A percentile compares a stretch with the other conserved stretches of the same genome.
Conservation (phyloP, 2,888 invertebrate genomes). For the Ochropacha duplaris region DNA sequence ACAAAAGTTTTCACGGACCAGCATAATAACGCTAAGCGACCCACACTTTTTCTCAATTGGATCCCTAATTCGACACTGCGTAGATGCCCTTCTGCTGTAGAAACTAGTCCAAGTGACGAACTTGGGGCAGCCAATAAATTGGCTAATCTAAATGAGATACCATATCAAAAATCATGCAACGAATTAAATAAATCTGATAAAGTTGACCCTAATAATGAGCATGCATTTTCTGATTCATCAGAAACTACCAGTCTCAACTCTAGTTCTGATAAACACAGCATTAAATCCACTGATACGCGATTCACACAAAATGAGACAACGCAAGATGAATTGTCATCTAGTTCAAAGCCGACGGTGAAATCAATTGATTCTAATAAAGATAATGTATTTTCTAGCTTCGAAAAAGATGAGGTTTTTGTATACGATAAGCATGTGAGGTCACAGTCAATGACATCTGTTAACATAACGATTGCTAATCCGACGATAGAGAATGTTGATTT, state of each 20-base stretch:
- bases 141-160: slow-evolving; percentile 50
- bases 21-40: slow-evolving; percentile 88
- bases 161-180: slow-evolving; percentile 34
- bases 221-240: slow-evolving; percentile 79
- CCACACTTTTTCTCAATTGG: slow-evolving; percentile 96
- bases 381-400: slow-evolving; percentile 59
- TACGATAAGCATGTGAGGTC: slow-evolving; percentile 77
- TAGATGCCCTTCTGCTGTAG: slow-evolving; percentile 90
- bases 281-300: slow-evolving; percentile 71
- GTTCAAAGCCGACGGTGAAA: slow-evolving; percentile 69
- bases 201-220: slow-evolving; percentile 67
- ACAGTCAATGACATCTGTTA: slow-evolving; percentile 85
- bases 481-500: slow-evolving; percentile 88
- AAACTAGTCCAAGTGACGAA: slow-evolving; percentile 81
- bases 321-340: slow-evolving; percentile 68
- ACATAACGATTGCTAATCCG: slow-evolving; percentile 88
- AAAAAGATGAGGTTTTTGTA: slow-evolving; percentile 66
- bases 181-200: slow-evolving; percentile 42
- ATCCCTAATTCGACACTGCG: slow-evolving; percentile 95
- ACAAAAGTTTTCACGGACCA: slow-evolving; percentile 91
- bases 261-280: slow-evolving; percentile 78
- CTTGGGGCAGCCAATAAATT: slow-evolving; percentile 56
- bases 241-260: slow-evolving; percentile 79
- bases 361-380: slow-evolving; percentile 68
- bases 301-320: slow-evolving; percentile 70